A percentile compares a stretch with the other conserved stretches of the same genome.
These are phyloP conservation scores for Crocallis elinguaria DNA, from an alignment of 2,888 invertebrate genomes.

Conservation along the genomic window DNA sequence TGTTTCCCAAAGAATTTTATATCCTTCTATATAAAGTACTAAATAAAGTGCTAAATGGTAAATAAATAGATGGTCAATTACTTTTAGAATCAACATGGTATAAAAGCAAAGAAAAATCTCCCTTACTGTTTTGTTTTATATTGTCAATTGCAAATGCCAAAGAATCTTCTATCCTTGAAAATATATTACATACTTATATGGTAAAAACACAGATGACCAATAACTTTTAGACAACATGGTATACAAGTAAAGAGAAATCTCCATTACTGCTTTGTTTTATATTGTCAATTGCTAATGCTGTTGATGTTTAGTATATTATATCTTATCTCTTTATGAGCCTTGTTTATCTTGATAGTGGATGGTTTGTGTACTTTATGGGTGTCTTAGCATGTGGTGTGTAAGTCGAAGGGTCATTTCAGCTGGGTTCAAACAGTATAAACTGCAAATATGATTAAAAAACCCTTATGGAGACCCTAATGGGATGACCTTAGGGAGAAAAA, in stretches of 20 bases:
- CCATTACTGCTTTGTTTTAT: slow-evolving; percentile 4
- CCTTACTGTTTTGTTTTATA: slow-evolving; percentile 5
- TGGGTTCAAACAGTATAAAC: too few species aligned
- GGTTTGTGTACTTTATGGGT: not conserved
- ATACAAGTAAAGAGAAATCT: not conserved
- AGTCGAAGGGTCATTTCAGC: not conserved
- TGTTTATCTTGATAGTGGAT: slow-evolving; percentile 5
- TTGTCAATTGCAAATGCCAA: too few species aligned
- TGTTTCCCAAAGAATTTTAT: too few species aligned
- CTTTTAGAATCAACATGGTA: not conserved
- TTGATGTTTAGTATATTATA: not conserved
- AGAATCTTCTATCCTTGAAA: too few species aligned
- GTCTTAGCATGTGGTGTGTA: not conserved
- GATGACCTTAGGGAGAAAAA: too few species aligned
- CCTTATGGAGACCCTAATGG: too few species aligned
- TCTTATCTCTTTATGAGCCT: slow-evolving; percentile 9
- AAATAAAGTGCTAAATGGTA: too few species aligned
- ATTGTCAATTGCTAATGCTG: too few species aligned
- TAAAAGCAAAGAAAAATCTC: not conserved
- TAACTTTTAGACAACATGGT: not conserved
- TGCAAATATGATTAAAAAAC: not conserved
- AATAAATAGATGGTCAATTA: too few species aligned
- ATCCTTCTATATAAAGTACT: too few species aligned
- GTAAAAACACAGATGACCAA: too few species aligned
- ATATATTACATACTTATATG: too few species aligned